These are phyloP conservation scores for Dasyornis broadbenti DNA, from an alignment of 2,113 vertebrate genomes.

Conservation along the genomic window DNA sequence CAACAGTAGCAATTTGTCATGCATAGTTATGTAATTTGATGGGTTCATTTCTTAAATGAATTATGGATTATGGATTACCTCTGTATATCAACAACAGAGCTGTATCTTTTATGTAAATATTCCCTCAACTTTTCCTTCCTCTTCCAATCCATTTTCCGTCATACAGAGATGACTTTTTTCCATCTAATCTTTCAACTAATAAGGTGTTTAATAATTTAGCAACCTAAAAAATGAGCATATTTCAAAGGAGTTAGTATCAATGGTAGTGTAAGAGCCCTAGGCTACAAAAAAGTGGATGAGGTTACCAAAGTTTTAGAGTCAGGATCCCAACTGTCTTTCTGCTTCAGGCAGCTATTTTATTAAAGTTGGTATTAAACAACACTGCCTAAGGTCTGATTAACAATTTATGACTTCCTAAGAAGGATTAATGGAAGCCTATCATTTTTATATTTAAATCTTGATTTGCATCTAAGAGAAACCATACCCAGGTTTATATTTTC, in stretches of 20 bases:
- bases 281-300: conserved; percentile 55
- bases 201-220: conserved; percentile 72
- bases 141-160: conserved; percentile 55
- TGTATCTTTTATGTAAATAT: conserved; percentile 65
- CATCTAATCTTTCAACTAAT: conserved; percentile 69
- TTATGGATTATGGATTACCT: conserved; percentile 71
- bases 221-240: conserved; percentile 68
- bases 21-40: conserved; percentile 60
- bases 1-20: conserved; percentile 57
- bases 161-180: conserved; percentile 59
- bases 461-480: conserved; percentile 62
- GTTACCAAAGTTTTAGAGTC: conserved; percentile 64
- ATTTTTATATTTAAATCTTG: conserved; percentile 76
- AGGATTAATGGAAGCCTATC: conserved; percentile 73
- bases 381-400: conserved; percentile 73
- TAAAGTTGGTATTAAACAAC: conserved; percentile 77
- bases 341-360: conserved; percentile 74
- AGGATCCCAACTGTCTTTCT: conserved; percentile 67
- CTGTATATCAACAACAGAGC: conserved; percentile 63
- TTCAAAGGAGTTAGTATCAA: conserved; percentile 66
- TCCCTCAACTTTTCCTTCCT: conserved; percentile 61
- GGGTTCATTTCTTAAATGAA: conserved; percentile 62
- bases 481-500: conserved; percentile 27
- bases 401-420: conserved; percentile 72
- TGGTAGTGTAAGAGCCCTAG: conserved; percentile 49